Evolutionary conservation across 2,888 invertebrate genomes (phyloP), one percentile per base, ranked within the genome.

Genomic region (Macropis europaea): DNA sequence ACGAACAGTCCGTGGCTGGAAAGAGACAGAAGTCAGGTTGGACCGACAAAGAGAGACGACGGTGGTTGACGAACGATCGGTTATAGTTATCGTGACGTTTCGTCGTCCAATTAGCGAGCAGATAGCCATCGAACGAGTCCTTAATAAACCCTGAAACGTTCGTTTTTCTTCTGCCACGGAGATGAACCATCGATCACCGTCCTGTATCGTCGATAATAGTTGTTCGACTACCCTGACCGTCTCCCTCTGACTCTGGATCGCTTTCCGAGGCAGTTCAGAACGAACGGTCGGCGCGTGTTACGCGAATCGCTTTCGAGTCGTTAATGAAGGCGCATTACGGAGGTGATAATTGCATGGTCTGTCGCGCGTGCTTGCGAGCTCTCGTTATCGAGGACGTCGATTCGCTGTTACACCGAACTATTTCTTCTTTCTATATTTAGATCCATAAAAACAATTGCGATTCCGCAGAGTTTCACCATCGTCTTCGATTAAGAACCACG

Each of bases 81-180:
- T 71, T 72, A 53, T 57, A 54, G 50, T 40, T 38, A 59, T 59
- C 50, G 42, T 17, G 72, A 74, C 67, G 50, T 67, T 67, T 67
- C 71, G 52, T 62, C 67, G 67, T 74, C 67, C 67, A 74, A 74
- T 72, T 72, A 74, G 72, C 61, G 30, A 26, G 54, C 52, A 43
- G 73, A 72, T 64, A 64, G 53, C 28, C 61, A 45, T 56, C 56
- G 38, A 15, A 34, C 60, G 50, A 60, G 48, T 42, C 38, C 28
- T 36, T 69, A 69, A 72, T 62, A 62, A 68, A 68, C 34, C 24
- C 45, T 22, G 67, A 60, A 54, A 50, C 48, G 7, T 32, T 54
- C 50, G 59, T 60, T 60, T 61, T 62, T 52, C 11, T 48, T 30
- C 38, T n/a, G 9, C 26, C 17, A 28, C 30, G 47, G 48, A 34